Evolutionary conservation across 2,113 vertebrate genomes (phyloP).

Genomic region (Xyrauchen texanus): DNA sequence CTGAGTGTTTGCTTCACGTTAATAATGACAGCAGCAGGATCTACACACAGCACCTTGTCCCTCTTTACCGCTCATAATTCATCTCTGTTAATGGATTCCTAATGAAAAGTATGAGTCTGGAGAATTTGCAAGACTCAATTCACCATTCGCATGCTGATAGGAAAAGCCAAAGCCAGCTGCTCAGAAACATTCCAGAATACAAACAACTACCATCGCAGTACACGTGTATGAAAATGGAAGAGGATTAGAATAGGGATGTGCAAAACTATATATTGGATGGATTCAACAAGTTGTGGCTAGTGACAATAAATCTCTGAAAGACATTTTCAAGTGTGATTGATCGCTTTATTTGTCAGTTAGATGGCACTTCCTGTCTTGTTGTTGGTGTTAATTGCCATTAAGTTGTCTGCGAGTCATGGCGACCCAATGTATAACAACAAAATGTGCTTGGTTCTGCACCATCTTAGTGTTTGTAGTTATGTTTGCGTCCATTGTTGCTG

Average conservation of each 20-base stretch:
- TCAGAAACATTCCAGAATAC: not conserved
- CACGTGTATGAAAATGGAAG: not conserved
- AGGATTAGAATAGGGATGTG: not conserved
- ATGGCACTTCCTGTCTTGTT: no score
- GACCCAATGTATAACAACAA: no score
- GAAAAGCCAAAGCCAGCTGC: not conserved
- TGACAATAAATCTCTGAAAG: no score
- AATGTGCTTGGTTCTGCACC: no score
- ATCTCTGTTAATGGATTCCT: not conserved
- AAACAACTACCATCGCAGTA: not conserved
- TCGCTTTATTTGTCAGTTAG: no score
- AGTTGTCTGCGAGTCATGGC: no score
- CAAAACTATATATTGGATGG: no score
- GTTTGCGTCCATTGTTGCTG: no score
- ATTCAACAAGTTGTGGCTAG: no score
- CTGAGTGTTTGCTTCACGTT: not conserved
- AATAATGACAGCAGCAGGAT: not conserved
- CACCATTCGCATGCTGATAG: not conserved
- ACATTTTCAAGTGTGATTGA: no score
- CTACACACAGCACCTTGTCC: not conserved
- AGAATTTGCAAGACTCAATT: not conserved
- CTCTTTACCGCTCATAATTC: constrained; percentile 1
- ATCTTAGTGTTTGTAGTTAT: no score
- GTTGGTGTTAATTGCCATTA: no score
- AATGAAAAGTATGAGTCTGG: not conserved